Percentiles rank a stretch among this genome's conserved stretches.
phyloP scores from a whole-genome alignment of 2,797 vertebrate genomes.

The Chelidonichthys spinosus region DNA sequence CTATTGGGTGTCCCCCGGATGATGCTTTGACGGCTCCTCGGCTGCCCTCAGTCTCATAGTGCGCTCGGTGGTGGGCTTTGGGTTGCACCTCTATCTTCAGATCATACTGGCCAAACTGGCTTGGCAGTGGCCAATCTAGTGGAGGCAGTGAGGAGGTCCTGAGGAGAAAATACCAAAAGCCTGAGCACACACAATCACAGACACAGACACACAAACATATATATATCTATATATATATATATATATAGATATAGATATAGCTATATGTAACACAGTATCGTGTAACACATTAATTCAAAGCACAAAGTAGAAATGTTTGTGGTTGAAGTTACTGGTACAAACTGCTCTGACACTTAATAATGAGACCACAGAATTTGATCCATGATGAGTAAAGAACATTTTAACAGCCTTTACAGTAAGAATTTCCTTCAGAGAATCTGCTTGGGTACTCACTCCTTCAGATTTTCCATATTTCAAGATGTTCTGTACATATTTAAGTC shows the following conservation, averaged over 20 bases:
- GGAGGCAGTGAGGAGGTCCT: constrained; percentile 98
- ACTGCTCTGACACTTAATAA: not conserved
- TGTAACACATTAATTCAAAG: constrained; percentile 2
- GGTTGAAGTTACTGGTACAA: constrained; percentile 8
- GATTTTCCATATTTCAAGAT: constrained; percentile 11
- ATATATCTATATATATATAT: no score
- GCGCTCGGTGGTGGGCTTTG: constrained; percentile 98
- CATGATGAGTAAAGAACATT: not conserved
- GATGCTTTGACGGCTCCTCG: constrained; percentile 96
- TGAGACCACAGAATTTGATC: not conserved
- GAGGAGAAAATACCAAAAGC: constrained; percentile 67
- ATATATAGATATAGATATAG: no score
- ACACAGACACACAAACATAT: not conserved
- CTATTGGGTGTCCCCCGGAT: constrained; percentile 95
- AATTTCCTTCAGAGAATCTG: not conserved
- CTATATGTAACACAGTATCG: not conserved
- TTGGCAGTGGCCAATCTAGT: constrained; percentile 96
- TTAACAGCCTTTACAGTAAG: not conserved
- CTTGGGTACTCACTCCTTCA: not conserved
- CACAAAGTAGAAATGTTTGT: constrained; percentile 4
- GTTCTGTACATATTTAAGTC: constrained; percentile 8
- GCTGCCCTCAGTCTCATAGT: constrained; percentile 99
- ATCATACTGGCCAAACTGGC: constrained; percentile 95
- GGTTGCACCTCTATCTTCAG: constrained; percentile 99
- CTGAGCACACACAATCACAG: constrained; percentile 33